Evolutionary conservation across 1,140 invertebrate genomes (phyloP), one percentile per base, ranked within the genome.

Genomic region (Drosophila navojoa): DNA sequence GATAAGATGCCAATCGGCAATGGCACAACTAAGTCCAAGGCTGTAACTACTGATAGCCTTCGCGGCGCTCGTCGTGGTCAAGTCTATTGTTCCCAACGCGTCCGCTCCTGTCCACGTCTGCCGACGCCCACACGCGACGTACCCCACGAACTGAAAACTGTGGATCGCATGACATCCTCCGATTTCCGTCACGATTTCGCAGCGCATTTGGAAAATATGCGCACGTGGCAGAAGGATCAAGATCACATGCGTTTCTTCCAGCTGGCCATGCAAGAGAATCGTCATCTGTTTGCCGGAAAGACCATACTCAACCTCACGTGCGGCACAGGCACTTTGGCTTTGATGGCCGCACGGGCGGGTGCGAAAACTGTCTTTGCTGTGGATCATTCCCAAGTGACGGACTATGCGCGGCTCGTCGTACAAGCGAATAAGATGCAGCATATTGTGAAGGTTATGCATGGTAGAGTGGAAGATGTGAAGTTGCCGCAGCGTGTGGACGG

Each of bases 291-390:
- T 91, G 96, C 96, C 92, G 97, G 97, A 93, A 97, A 97, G 93
- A 95, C 95, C 53, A 98, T 99, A 6, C 93, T 99, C 54, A 98
- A 99, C 91, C 97, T 99, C 72, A 98, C 98, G 2, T 99, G 98
- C 93, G 99, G 98, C 6, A 99, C 98, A 9, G 99, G 98, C 16
- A 99, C 99, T 80, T 93, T 99, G 5, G 99, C 98, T n/a, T 99
- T 99, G 97, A 99, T 99, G 94, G 98, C 98, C 27, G 98, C 98
- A 0, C 98, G 98, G 91, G 97, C 98, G 44, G 99, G 99, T n/a
- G 99, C 98, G 6, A 93, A 95, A 2, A 95, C 95, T 91, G 99
- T 99, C 1, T 97, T 98, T 92, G 99, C 98, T 2, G 96, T 99
- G 53, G 97, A 99, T 92, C 97, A 97, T 92, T 99, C 98, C 1